phyloP scores from a whole-genome alignment of 2,888 invertebrate species.

The Bugulina stolonifera region DNA sequence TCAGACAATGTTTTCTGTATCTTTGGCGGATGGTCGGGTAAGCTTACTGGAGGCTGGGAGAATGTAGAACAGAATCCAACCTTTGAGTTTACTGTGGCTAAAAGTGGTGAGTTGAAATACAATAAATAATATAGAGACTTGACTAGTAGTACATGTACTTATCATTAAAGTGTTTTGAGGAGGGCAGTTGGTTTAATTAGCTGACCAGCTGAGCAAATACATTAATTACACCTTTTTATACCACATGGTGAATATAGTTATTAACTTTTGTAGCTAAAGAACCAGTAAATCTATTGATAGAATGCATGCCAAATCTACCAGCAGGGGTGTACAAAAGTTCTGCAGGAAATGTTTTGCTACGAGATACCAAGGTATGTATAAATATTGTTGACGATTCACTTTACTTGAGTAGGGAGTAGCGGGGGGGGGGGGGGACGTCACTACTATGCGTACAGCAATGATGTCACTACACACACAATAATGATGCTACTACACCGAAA shows the following conservation, averaged over 20 bases:
- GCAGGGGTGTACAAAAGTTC: background rate
- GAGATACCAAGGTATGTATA: background rate
- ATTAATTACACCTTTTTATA: too few relatives aligned
- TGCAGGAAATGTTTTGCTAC: background rate
- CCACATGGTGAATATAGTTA: background rate
- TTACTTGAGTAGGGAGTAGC: too few relatives aligned
- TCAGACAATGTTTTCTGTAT: conserved; percentile 37
- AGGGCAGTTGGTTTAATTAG: too few relatives aligned
- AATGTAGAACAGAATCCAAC: conserved; percentile 38
- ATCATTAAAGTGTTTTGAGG: too few relatives aligned
- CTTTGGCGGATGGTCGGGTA: conserved; percentile 40
- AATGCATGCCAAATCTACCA: conserved; percentile 1
- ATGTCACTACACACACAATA: too few relatives aligned
- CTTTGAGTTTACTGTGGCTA: conserved; percentile 36
- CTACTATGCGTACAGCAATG: too few relatives aligned
- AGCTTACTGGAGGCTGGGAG: conserved; percentile 39
- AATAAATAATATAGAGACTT: too few relatives aligned
- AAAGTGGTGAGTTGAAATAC: conserved; percentile 33
- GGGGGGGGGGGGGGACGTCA: too few relatives aligned
- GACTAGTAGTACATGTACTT: too few relatives aligned
- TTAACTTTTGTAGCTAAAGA: background rate
- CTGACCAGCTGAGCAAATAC: too few relatives aligned
- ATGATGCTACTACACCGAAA: too few relatives aligned
- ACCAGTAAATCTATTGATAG: background rate
- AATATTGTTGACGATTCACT: too few relatives aligned